phyloP scores from a whole-genome alignment of 2,797 vertebrate species.

The Phoebastria nigripes region DNA sequence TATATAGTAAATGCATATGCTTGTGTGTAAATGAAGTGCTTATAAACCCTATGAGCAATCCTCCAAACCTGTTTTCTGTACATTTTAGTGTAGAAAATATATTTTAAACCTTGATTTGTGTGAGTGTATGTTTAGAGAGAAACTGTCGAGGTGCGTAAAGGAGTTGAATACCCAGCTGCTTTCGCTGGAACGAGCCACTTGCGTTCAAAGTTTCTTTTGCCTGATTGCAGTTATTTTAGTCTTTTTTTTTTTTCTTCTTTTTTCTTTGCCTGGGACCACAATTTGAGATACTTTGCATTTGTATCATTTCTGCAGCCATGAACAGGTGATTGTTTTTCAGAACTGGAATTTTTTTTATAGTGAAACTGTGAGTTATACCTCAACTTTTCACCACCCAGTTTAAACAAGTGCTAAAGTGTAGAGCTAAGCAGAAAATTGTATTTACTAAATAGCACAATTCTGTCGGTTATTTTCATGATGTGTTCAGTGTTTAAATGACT shows the following conservation, averaged over 20 bases:
- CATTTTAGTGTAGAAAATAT: neutral
- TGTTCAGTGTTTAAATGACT: neutral
- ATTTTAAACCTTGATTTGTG: neutral
- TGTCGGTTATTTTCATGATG: neutral
- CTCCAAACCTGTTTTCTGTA: neutral
- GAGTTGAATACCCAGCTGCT: neutral
- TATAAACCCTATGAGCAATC: neutral
- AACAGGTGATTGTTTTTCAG: neutral
- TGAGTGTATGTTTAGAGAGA: neutral
- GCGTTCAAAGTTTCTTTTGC: neutral
- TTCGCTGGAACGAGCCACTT: neutral
- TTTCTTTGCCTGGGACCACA: neutral
- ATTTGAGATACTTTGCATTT: neutral
- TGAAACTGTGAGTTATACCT: neutral
- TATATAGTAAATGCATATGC: neutral
- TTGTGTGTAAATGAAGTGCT: conserved; percentile 1
- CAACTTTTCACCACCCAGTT: neutral
- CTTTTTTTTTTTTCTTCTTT: too few relatives aligned
- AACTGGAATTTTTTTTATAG: neutral
- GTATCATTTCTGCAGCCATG: neutral
- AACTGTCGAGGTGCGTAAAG: neutral
- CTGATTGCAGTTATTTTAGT: neutral
- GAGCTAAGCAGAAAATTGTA: neutral
- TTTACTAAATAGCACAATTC: neutral
- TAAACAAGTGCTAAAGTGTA: neutral